Percentiles rank a stretch among this genome's conserved stretches.
Conservation (phyloP, 1,140 invertebrate genomes). For the Monomorium pharaonis region DNA sequence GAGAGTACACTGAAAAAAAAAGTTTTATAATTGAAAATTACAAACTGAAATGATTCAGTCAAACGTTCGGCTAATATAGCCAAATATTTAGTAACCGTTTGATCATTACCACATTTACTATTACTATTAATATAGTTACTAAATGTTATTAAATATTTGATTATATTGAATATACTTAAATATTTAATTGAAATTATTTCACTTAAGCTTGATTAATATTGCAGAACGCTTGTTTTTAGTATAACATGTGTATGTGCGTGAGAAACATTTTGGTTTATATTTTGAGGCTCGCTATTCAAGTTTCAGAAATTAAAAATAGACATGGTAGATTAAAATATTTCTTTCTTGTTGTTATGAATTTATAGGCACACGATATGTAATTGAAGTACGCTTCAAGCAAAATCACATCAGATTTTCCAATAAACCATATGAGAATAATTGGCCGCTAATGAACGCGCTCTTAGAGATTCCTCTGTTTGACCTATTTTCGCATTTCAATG, state of each 20-base stretch:
- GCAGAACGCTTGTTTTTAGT: too few species aligned
- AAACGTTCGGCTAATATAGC: too few species aligned
- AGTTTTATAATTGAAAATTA: neutral
- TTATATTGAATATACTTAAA: too few species aligned
- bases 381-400: constrained; percentile 7
- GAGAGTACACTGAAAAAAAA: neutral
- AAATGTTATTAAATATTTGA: too few species aligned
- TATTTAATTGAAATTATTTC: too few species aligned
- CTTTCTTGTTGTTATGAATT: neutral
- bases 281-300: neutral
- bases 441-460: constrained; percentile 77
- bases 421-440: constrained; percentile 80
- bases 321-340: neutral
- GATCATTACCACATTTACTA: too few species aligned
- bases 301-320: neutral
- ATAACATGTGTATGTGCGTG: neutral
- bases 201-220: too few species aligned
- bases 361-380: too few species aligned
- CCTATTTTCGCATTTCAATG: constrained; percentile 49
- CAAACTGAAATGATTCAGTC: too few species aligned
- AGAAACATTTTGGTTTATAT: neutral
- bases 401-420: constrained; percentile 63
- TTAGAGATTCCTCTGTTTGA: constrained; percentile 47
- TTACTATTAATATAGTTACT: too few species aligned
- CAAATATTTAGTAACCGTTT: too few species aligned